These are phyloP conservation scores for Crypturellus tataupa DNA, from an alignment of 2,797 vertebrate genomes.

Conservation along the genomic window DNA sequence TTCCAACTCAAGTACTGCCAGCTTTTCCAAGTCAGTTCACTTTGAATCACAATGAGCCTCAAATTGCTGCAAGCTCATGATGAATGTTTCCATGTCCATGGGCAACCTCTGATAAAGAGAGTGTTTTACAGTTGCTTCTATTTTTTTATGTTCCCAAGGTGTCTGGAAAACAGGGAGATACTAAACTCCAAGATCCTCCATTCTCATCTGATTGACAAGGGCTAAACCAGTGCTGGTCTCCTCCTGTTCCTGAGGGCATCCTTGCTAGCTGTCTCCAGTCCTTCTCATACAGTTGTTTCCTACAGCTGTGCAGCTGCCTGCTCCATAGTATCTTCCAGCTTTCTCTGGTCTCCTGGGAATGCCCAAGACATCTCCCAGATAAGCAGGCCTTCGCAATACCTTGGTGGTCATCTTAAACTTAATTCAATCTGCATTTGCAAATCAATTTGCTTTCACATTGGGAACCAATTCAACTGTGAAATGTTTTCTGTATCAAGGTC, in stretches of 20 bases:
- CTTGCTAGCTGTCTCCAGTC: accelerated
- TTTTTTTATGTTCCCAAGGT: too few species aligned
- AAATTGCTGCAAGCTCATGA: not conserved
- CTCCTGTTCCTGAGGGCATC: not conserved
- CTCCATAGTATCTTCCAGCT: not conserved
- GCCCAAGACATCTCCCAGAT: not conserved
- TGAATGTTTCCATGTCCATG: accelerated
- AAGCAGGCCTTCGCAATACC: not conserved
- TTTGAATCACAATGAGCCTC: not conserved
- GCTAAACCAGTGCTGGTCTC: not conserved
- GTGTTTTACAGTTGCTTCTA: not conserved
- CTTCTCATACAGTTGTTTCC: too few species aligned
- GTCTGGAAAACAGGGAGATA: not conserved
- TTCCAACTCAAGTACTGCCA: not conserved
- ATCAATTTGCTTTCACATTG: not conserved
- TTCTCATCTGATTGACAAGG: not conserved
- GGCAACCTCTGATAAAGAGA: not conserved
- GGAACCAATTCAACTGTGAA: not conserved
- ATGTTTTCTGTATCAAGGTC: not conserved
- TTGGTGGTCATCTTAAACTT: not conserved
- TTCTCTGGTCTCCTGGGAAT: not conserved
- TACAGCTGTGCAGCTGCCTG: not conserved
- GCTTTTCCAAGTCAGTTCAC: not conserved
- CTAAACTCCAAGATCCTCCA: not conserved
- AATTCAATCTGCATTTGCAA: not conserved